A percentile compares a stretch with the other conserved stretches of the same genome.
phyloP scores from a whole-genome alignment of 2,888 invertebrate species.

The Druceiella hillmani region DNA sequence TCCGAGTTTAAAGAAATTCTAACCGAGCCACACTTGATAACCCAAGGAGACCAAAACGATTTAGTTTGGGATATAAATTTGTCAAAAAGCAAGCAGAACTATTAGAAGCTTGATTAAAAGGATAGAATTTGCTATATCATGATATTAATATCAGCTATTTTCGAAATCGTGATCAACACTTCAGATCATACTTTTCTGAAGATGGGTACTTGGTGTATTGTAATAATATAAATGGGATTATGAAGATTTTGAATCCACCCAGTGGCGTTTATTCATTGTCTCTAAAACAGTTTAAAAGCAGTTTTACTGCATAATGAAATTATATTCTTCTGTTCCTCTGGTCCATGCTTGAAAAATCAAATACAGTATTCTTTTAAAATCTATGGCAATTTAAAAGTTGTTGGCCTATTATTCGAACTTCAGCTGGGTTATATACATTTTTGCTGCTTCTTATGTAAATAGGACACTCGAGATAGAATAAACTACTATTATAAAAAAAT shows the following conservation, averaged over 20 bases:
- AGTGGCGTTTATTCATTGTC: not conserved
- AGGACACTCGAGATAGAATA: not conserved
- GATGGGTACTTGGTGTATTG: not conserved
- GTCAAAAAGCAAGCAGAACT: not conserved
- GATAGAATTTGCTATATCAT: no score
- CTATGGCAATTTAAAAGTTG: no score
- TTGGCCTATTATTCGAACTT: no score
- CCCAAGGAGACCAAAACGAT: no score
- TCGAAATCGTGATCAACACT: constrained; percentile 1
- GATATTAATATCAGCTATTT: not conserved
- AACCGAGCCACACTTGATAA: no score
- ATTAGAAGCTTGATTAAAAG: not conserved
- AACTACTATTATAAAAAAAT: not conserved
- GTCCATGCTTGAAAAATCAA: not conserved
- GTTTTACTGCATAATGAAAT: not conserved
- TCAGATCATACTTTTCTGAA: constrained; percentile 1
- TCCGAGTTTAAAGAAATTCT: no score
- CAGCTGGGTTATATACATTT: not conserved
- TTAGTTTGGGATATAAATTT: not conserved
- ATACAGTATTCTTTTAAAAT: not conserved
- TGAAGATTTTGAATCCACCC: not conserved
- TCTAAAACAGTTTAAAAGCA: not conserved
- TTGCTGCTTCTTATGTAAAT: not conserved
- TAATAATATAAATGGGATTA: constrained; percentile 1
- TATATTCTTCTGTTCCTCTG: not conserved